phyloP scores from a whole-genome alignment of 2,888 invertebrate species.

The Cerastis rubricosa region DNA sequence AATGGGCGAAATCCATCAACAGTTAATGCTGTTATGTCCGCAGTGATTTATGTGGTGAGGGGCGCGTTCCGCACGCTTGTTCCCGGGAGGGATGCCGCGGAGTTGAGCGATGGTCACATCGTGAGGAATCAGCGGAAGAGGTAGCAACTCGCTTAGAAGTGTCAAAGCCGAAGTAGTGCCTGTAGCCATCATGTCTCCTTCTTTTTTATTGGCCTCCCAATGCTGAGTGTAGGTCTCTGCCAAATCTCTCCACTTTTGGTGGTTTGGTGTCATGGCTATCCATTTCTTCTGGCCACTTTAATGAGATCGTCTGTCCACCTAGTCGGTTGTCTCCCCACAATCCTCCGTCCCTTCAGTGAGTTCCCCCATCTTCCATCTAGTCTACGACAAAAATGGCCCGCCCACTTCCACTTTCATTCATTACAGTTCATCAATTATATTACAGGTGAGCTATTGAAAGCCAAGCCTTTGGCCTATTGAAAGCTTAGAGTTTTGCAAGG shows the following conservation, averaged over 20 bases:
- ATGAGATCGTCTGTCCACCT: too few species aligned
- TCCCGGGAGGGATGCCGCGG: slow-evolving; percentile 76
- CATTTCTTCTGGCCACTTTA: too few species aligned
- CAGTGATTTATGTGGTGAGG: slow-evolving; percentile 82
- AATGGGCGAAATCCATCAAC: slow-evolving; percentile 80
- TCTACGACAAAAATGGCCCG: too few species aligned
- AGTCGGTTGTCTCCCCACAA: too few species aligned
- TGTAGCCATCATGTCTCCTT: background rate
- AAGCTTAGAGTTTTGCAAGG: background rate
- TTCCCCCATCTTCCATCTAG: too few species aligned
- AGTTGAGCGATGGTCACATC: slow-evolving; percentile 44
- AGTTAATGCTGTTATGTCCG: slow-evolving; percentile 76
- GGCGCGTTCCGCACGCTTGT: slow-evolving; percentile 75
- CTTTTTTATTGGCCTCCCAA: too few species aligned
- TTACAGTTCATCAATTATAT: background rate
- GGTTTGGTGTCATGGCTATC: too few species aligned
- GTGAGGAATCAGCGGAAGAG: slow-evolving; percentile 20
- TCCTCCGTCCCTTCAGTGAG: too few species aligned
- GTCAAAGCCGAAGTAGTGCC: too few species aligned
- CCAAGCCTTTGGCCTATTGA: background rate
- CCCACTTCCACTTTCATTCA: too few species aligned
- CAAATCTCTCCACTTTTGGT: too few species aligned
- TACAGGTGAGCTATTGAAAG: background rate
- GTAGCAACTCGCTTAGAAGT: background rate
- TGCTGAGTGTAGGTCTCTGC: too few species aligned